These are phyloP conservation scores for Macrobrachium nipponense DNA, from an alignment of 1,140 invertebrate species.

Conservation along the genomic window DNA sequence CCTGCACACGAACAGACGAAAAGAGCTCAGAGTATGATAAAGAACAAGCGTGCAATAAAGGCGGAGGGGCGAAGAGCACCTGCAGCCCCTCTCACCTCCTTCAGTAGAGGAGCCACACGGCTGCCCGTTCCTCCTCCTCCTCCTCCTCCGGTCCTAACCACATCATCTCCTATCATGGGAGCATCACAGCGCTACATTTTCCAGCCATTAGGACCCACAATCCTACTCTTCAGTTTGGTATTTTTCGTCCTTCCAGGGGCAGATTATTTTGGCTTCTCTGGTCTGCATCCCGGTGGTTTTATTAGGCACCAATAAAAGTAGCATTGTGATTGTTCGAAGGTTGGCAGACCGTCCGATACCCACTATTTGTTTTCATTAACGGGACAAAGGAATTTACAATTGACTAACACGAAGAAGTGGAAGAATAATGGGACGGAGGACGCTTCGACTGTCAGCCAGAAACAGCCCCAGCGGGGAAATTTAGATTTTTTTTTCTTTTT, in stretches of 20 bases:
- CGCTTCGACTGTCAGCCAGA: slow-evolving; percentile 9
- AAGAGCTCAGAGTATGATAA: slow-evolving; percentile 34
- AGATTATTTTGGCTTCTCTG: not conserved
- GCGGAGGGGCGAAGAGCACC: slow-evolving; percentile 31
- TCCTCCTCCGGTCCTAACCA: not conserved
- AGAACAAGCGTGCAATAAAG: slow-evolving; percentile 50
- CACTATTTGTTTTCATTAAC: slow-evolving; percentile 62
- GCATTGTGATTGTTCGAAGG: slow-evolving; percentile 55
- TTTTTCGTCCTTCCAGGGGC: not conserved
- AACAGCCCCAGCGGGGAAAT: not conserved
- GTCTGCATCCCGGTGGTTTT: slow-evolving; percentile 35
- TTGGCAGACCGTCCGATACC: slow-evolving; percentile 52
- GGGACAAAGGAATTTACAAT: slow-evolving; percentile 58
- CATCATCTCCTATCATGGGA: slow-evolving; percentile 5
- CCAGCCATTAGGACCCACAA: not conserved
- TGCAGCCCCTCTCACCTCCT: slow-evolving; percentile 25
- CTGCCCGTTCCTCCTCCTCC: slow-evolving; percentile 1
- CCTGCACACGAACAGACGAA: not conserved
- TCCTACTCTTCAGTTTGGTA: not conserved
- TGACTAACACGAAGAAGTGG: slow-evolving; percentile 49
- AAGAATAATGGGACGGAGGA: slow-evolving; percentile 46
- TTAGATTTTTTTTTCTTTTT: no score
- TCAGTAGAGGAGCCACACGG: not conserved
- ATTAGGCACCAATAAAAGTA: slow-evolving; percentile 57
- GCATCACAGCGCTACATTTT: slow-evolving; percentile 15